phyloP scores from a whole-genome alignment of 2,113 vertebrate species.

The Pygathrix nemaeus region DNA sequence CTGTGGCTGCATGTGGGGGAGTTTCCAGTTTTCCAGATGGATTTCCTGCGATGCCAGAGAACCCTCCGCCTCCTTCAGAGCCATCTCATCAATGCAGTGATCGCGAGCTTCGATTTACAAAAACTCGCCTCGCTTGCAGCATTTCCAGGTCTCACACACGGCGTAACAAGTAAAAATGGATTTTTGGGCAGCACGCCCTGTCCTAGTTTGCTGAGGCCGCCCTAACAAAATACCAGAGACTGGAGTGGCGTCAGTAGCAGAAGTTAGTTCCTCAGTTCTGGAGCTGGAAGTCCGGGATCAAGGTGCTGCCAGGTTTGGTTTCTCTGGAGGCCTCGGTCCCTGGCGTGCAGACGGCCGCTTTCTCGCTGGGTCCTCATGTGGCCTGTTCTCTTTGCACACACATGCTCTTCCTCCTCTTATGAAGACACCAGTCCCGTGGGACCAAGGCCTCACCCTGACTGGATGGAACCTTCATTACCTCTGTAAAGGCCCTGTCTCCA shows the following conservation, averaged over 20 bases:
- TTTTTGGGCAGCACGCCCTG: rapidly evolving
- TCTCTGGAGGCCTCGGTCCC: not conserved
- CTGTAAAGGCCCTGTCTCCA: not conserved
- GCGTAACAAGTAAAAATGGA: not conserved
- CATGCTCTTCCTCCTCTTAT: not conserved
- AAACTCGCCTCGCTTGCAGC: rapidly evolving
- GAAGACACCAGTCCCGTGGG: not conserved
- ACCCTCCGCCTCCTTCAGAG: not conserved
- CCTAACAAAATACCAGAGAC: rapidly evolving
- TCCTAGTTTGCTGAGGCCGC: not conserved
- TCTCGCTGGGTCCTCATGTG: not conserved
- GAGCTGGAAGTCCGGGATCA: rapidly evolving
- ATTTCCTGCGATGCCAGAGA: not conserved
- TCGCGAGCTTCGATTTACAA: not conserved
- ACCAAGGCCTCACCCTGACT: not conserved
- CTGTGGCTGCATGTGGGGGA: rapidly evolving
- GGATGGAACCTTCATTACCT: not conserved
- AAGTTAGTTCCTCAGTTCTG: rapidly evolving
- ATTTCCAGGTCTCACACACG: rapidly evolving
- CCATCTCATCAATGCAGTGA: rapidly evolving
- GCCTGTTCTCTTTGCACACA: not conserved
- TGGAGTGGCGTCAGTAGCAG: not conserved
- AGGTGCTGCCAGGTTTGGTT: too few relatives aligned
- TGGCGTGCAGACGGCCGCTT: not conserved
- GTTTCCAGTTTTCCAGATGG: not conserved